Conservation (phyloP, 2,888 invertebrate genomes). For the Druceiella hillmani region DNA sequence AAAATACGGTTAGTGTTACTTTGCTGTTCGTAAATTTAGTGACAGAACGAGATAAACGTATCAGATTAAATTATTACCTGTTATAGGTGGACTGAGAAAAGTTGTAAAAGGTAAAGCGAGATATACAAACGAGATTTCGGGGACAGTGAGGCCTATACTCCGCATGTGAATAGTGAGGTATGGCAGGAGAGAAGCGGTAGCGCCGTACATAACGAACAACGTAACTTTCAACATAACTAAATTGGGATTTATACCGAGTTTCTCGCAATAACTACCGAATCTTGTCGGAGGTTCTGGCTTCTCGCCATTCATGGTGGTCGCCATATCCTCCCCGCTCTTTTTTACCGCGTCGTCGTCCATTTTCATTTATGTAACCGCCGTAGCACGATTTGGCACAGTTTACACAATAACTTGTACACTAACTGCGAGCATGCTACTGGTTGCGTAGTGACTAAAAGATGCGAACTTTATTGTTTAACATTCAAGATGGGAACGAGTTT, state of each 20-base stretch:
- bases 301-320: conserved; percentile 43
- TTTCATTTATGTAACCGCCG: conserved; percentile 7
- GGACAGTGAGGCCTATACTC: conserved; percentile 78
- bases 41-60: too few relatives aligned
- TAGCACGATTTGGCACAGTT: too few relatives aligned
- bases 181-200: conserved; percentile 77
- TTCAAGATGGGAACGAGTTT: too few relatives aligned
- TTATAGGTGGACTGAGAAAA: conserved; percentile 77
- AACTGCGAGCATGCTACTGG: too few relatives aligned
- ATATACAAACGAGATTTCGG: conserved; percentile 84
- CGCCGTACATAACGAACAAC: conserved; percentile 79
- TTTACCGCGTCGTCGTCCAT: conserved; percentile 28
- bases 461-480: too few relatives aligned
- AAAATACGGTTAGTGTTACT: too few relatives aligned
- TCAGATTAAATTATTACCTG: too few relatives aligned
- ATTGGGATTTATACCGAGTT: conserved; percentile 65
- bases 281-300: too few relatives aligned
- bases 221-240: conserved; percentile 77
- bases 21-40: too few relatives aligned
- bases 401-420: too few relatives aligned
- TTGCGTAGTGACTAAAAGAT: too few relatives aligned
- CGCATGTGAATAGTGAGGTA: conserved; percentile 90
- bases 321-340: conserved; percentile 45
- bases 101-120: conserved; percentile 81
- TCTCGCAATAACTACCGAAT: conserved; percentile 33